A percentile compares a stretch with the other conserved stretches of the same genome.
phyloP scores from a whole-genome alignment of 1,140 invertebrate genomes.

The Dendrolimus kikuchii region DNA sequence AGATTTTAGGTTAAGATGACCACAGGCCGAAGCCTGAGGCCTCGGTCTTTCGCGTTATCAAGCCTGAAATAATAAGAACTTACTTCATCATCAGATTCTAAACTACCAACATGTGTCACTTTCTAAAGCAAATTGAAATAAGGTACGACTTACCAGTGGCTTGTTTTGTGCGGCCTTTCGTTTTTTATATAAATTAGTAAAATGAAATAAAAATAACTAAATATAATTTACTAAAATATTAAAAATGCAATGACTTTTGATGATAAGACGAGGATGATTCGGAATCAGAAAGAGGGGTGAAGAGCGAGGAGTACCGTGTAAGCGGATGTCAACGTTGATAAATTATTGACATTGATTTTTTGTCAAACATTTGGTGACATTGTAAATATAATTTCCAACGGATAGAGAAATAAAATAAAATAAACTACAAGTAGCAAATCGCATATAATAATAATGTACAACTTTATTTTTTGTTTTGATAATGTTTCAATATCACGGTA shows the following conservation, averaged over 20 bases:
- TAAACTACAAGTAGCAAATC: too few species aligned
- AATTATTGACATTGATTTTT: conserved; percentile 12
- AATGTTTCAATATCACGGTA: too few species aligned
- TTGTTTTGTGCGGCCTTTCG: conserved; percentile 19
- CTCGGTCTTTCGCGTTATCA: conserved; percentile 18
- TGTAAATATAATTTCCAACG: too few species aligned
- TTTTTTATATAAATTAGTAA: conserved; percentile 33
- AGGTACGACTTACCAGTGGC: conserved; percentile 34
- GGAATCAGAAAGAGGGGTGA: conserved; percentile 36
- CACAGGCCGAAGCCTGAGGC: conserved; percentile 58
- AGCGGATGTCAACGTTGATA: conserved; percentile 38
- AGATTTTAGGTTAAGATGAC: conserved; percentile 18
- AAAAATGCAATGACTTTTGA: conserved; percentile 42
- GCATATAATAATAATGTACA: too few species aligned
- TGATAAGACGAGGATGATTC: conserved; percentile 53
- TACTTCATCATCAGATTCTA: conserved; percentile 25
- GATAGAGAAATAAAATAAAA: too few species aligned
- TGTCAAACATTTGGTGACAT: not conserved
- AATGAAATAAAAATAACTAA: conserved; percentile 46
- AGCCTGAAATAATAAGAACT: conserved; percentile 37
- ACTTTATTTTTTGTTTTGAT: too few species aligned
- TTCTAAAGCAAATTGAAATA: conserved; percentile 14
- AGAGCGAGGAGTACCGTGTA: conserved; percentile 3
- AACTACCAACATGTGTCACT: conserved; percentile 41
- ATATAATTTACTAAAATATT: conserved; percentile 46